These are phyloP conservation scores for Thymelicus lineola DNA, from an alignment of 2,888 invertebrate genomes.

Conservation along the genomic window DNA sequence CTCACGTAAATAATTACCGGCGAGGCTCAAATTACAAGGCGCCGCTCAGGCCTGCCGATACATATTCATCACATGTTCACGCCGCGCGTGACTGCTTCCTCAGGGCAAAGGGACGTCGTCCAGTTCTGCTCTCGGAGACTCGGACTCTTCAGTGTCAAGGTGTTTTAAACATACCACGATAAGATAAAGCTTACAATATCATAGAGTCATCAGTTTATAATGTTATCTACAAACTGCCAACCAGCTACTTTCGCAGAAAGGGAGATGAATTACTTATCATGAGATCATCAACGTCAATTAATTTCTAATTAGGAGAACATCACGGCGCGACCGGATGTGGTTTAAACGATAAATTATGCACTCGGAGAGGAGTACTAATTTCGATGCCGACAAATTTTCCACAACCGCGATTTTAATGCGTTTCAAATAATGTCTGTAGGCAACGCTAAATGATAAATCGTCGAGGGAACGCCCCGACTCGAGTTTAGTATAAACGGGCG, in stretches of 20 bases:
- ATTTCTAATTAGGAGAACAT: slow-evolving; percentile 74
- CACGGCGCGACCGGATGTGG: slow-evolving; percentile 69
- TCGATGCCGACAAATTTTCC: slow-evolving; percentile 84
- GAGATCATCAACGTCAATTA: slow-evolving; percentile 70
- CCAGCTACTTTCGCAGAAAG: slow-evolving; percentile 4
- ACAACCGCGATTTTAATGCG: slow-evolving; percentile 83
- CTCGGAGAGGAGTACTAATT: slow-evolving; percentile 80
- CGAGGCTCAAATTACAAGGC: slow-evolving; percentile 83
- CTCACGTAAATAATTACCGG: slow-evolving; percentile 85
- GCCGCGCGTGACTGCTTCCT: slow-evolving; percentile 83
- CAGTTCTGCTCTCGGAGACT: slow-evolving; percentile 25
- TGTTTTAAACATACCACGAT: background rate
- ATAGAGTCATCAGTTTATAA: background rate
- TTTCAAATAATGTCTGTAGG: slow-evolving; percentile 85
- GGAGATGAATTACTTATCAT: slow-evolving; percentile 37
- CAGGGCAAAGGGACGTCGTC: slow-evolving; percentile 54
- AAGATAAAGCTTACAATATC: background rate
- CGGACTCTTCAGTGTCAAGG: slow-evolving; percentile 9
- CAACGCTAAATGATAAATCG: slow-evolving; percentile 85
- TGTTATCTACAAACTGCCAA: background rate
- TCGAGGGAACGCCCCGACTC: slow-evolving; percentile 78
- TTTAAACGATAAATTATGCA: slow-evolving; percentile 80
- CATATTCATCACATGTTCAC: slow-evolving; percentile 81
- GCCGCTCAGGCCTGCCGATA: slow-evolving; percentile 78
- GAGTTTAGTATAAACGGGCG: slow-evolving; percentile 74